Base-by-base conservation (phyloP, 2,888 invertebrate genomes). In the Venusia cambrica region DNA sequence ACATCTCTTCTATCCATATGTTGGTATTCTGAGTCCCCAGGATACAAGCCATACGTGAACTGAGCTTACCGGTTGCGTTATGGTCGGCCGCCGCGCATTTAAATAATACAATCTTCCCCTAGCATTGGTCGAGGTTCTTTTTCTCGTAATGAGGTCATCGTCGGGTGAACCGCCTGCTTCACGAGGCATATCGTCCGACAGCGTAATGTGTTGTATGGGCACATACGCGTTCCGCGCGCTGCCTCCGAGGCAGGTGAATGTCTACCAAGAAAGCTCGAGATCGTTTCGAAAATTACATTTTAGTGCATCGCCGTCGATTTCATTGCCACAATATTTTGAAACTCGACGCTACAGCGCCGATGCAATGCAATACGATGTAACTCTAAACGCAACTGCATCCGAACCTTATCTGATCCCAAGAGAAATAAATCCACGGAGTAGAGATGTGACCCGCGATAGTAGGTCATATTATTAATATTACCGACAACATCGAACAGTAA, bases 391-490 rank as follows among this genome's bases (percentile, higher is more conserved):
- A 61, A 65, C 56, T 65, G 67, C 73, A 71, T 69, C 66, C 63
- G 65, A 69, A 72, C 57, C 61, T 71, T 72, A 79, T 78, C 76
- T 68, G 74, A 77, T 75, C 57, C 62, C 56, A 57, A 63, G 61
- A 71, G 63, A 73, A 76, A 75, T 74, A 74, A 76, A 76, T 74
- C 45, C 68, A 63, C 25, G 59, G 65, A 55, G 64, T 63, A 66
- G 55, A 73, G 81, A 84, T 83, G 54, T 75, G 72, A 84, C 75
- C 79, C 51, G 48, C 62, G 84, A 83, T 83, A 75, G 73, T 73
- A 73, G 84, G 76, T 80, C 79, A 78, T 62, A 53, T 74, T 81
- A 85, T 85, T 84, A 81, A 84, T 84, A 75, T 76, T 72, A 74
- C 79, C 66, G 73, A 76, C 78, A 79, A 77, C 75, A 73, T 79